Percentiles rank a stretch among this genome's conserved stretches.
phyloP scores from a whole-genome alignment of 2,888 invertebrate species.

The Corbicula japonica region DNA sequence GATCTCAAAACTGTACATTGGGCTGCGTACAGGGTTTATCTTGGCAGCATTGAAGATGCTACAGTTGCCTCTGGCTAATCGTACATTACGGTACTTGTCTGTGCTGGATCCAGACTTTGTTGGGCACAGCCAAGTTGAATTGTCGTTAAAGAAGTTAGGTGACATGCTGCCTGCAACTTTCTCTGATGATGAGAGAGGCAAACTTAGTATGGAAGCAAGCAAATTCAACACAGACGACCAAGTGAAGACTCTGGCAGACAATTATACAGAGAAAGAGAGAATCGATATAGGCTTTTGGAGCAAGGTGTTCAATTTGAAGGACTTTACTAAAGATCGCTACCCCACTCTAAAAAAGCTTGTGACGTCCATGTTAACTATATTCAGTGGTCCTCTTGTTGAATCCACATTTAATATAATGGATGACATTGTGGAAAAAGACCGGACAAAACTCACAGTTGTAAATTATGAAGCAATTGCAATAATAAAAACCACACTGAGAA shows the following conservation, averaged over 20 bases:
- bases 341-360: conserved; percentile 12
- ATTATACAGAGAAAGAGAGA: not conserved
- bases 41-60: conserved; percentile 34
- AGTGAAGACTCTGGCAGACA: not conserved
- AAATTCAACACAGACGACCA: too few species aligned
- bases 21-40: conserved; percentile 29
- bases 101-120: conserved; percentile 41
- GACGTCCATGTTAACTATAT: conserved; percentile 5
- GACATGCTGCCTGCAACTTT: too few species aligned
- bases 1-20: conserved; percentile 25
- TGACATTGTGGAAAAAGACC: conserved; percentile 39
- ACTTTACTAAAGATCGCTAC: not conserved
- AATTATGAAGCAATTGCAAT: conserved; percentile 29
- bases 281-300: conserved; percentile 22
- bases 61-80: conserved; percentile 22
- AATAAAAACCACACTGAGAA: conserved; percentile 5
- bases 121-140: conserved; percentile 15
- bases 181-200: too few species aligned
- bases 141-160: not conserved
- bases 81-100: conserved; percentile 22
- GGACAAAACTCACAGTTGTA: conserved; percentile 19
- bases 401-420: conserved; percentile 39
- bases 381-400: conserved; percentile 35
- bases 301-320: conserved; percentile 8
- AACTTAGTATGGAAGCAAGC: too few species aligned